phyloP scores from a whole-genome alignment of 2,888 invertebrate genomes.

The Hyles lineata region DNA sequence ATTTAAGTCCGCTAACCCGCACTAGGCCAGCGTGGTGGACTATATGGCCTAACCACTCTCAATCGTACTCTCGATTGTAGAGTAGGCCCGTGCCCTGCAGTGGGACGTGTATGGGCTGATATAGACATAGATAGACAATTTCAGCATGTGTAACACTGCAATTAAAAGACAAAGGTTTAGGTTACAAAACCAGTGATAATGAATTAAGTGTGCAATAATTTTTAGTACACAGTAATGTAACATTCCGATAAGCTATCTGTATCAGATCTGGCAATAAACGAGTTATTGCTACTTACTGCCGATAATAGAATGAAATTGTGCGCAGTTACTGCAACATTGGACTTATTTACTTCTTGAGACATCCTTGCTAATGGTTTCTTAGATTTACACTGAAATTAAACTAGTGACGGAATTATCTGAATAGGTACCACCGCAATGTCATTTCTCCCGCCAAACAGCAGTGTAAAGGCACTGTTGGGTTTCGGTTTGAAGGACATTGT shows the following conservation, averaged over 20 bases:
- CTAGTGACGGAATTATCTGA: no score
- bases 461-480: no score
- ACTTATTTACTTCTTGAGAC: background rate
- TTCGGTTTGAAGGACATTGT: no score
- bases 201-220: constrained; percentile 39
- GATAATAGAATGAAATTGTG: constrained; percentile 20
- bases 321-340: background rate
- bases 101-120: background rate
- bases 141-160: background rate
- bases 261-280: constrained; percentile 51
- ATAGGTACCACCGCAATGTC: no score
- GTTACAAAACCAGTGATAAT: constrained; percentile 42
- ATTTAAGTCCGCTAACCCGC: no score
- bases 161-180: background rate
- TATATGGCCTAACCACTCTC: no score
- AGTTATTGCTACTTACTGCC: constrained; percentile 44
- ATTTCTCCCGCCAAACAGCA: no score
- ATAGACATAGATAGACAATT: background rate
- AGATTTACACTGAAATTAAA: no score
- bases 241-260: constrained; percentile 46
- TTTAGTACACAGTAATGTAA: constrained; percentile 42
- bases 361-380: background rate
- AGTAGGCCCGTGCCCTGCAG: background rate
- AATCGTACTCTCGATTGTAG: background rate
- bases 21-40: no score